These are phyloP conservation scores for Copidosoma aretas DNA, from an alignment of 2,888 invertebrate species.

Conservation along the genomic window DNA sequence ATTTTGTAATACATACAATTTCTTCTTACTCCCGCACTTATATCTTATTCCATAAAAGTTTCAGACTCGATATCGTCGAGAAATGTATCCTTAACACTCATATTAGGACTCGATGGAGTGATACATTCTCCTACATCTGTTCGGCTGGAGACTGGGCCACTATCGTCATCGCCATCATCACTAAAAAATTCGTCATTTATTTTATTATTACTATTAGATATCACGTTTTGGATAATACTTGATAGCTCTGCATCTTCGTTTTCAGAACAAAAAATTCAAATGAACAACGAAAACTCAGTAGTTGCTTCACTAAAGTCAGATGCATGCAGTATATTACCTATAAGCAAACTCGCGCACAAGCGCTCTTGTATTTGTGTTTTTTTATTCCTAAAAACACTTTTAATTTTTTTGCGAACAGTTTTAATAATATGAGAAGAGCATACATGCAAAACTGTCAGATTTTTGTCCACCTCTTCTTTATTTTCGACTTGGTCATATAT, in stretches of 20 bases:
- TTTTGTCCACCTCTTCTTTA: background rate
- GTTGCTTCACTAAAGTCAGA: background rate
- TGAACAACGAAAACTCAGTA: background rate
- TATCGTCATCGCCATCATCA: no score
- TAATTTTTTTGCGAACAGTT: conserved; percentile 3
- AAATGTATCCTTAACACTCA: no score
- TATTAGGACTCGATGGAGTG: no score
- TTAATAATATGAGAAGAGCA: conserved; percentile 17
- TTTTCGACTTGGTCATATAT: background rate
- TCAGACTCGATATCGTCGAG: background rate
- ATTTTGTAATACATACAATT: background rate
- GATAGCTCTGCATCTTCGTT: background rate
- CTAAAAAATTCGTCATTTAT: no score
- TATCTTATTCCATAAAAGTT: no score
- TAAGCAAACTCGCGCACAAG: background rate
- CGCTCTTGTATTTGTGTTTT: background rate
- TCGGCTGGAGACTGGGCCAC: no score
- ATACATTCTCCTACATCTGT: no score
- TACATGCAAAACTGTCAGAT: background rate
- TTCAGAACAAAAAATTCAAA: background rate
- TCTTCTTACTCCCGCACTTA: background rate
- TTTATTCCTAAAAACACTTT: conserved; percentile 3
- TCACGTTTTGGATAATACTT: background rate
- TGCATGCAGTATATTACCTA: background rate
- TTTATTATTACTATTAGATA: no score